Percentiles rank a stretch among this genome's conserved stretches.
Evolutionary conservation across 2,888 invertebrate genomes (phyloP).

Genomic region (Agrilus mali): DNA sequence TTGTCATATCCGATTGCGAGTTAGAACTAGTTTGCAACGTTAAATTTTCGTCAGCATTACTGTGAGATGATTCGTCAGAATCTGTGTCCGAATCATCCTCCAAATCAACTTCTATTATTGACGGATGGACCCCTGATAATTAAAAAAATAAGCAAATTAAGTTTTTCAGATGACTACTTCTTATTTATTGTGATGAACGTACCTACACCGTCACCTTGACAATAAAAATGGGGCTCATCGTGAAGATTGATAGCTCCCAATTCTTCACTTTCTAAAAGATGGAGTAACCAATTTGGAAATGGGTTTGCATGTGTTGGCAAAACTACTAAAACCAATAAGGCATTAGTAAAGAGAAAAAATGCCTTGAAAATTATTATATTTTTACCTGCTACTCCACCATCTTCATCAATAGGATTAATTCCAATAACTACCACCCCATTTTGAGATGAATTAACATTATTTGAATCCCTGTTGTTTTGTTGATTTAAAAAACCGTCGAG

Average conservation of each 20-base stretch:
- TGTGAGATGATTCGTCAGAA: slow-evolving; percentile 19
- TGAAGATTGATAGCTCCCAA: slow-evolving; percentile 14
- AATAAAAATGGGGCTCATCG: slow-evolving; percentile 31
- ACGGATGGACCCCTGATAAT: slow-evolving; percentile 29
- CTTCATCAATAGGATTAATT: slow-evolving; percentile 4
- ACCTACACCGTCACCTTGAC: slow-evolving; percentile 35
- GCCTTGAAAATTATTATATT: background rate
- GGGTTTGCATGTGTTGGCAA: slow-evolving; percentile 15
- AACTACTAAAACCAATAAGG: slow-evolving; percentile 2
- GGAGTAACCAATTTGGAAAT: slow-evolving; percentile 31
- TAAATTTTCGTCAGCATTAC: slow-evolving; percentile 5
- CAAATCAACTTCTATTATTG: slow-evolving; percentile 24
- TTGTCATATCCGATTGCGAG: too few relatives aligned
- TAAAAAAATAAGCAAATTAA: background rate
- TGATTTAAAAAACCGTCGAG: slow-evolving; percentile 26
- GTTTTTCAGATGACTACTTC: background rate
- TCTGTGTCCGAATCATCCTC: slow-evolving; percentile 21
- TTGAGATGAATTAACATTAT: background rate
- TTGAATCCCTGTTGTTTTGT: slow-evolving; percentile 2
- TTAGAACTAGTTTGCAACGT: background rate
- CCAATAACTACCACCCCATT: slow-evolving; percentile 5
- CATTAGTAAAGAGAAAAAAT: background rate
- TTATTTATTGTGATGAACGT: slow-evolving; percentile 7
- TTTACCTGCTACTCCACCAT: slow-evolving; percentile 9
- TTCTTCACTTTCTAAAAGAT: slow-evolving; percentile 22